Conservation (phyloP, 1,140 invertebrate species). For the Archivesica marissinica region DNA sequence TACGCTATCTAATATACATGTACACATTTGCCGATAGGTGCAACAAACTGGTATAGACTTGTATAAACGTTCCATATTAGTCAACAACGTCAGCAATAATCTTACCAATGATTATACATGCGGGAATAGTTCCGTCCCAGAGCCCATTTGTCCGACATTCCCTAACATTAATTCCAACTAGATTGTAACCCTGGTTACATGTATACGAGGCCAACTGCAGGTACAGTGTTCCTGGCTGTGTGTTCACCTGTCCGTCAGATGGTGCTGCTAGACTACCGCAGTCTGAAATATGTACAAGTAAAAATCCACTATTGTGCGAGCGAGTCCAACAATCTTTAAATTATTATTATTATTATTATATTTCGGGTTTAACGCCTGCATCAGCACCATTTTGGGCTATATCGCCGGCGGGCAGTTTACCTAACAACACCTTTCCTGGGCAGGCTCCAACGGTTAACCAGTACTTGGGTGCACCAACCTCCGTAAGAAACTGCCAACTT, state of each 20-base stretch:
- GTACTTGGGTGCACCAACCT: too few species aligned
- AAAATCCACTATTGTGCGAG: not conserved
- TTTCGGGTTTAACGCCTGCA: too few species aligned
- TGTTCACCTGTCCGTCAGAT: constrained; percentile 65
- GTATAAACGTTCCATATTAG: too few species aligned
- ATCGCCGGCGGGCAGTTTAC: too few species aligned
- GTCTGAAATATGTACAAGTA: constrained; percentile 13
- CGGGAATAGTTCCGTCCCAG: constrained; percentile 37
- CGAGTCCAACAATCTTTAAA: not conserved
- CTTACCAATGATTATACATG: constrained; percentile 48
- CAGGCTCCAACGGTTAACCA: too few species aligned
- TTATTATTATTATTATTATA: not conserved
- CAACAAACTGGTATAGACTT: not conserved
- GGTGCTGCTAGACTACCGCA: constrained; percentile 64
- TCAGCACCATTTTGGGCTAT: too few species aligned
- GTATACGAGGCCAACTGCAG: constrained; percentile 54
- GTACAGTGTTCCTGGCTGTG: constrained; percentile 76
- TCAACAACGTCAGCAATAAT: too few species aligned
- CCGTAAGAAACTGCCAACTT: too few species aligned
- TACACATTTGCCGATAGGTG: not conserved
- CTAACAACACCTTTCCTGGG: too few species aligned
- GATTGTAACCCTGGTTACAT: constrained; percentile 52
- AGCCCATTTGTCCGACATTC: constrained; percentile 41
- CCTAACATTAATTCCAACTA: constrained; percentile 49
- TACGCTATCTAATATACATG: not conserved